These are phyloP conservation scores for Acheta domesticus DNA, from an alignment of 2,888 invertebrate genomes.

Conservation along the genomic window DNA sequence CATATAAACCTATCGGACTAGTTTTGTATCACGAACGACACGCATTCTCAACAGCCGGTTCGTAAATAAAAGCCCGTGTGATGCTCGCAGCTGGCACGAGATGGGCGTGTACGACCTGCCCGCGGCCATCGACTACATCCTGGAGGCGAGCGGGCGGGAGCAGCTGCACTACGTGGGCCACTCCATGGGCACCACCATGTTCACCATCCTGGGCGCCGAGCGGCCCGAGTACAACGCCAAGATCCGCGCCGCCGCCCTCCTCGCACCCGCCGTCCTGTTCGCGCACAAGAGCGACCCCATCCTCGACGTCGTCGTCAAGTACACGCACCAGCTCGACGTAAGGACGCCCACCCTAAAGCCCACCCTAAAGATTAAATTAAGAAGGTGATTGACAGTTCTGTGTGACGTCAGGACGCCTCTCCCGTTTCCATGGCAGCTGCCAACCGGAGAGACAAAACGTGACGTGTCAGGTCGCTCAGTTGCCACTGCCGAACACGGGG, in stretches of 20 bases:
- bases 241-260: not conserved
- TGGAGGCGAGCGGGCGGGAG: not conserved
- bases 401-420: too few relatives aligned
- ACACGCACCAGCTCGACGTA: not conserved
- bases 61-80: too few relatives aligned
- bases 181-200: slow-evolving; percentile 21
- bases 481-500: too few relatives aligned
- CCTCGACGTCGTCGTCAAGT: not conserved
- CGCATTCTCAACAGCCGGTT: too few relatives aligned
- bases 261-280: not conserved
- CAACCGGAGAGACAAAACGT: too few relatives aligned
- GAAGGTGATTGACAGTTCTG: too few relatives aligned
- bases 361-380: too few relatives aligned
- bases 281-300: not conserved
- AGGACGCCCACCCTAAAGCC: not conserved
- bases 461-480: too few relatives aligned
- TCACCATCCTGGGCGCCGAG: not conserved
- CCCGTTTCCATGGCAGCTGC: too few relatives aligned
- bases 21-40: too few relatives aligned
- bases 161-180: not conserved
- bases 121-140: slow-evolving; percentile 1
- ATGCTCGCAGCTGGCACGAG: not conserved
- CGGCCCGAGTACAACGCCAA: slow-evolving; percentile 18
- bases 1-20: too few relatives aligned
- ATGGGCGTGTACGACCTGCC: slow-evolving; percentile 20